These are phyloP conservation scores for Tribolium castaneum DNA, from an alignment of 1,140 invertebrate genomes.

Conservation along the genomic window DNA sequence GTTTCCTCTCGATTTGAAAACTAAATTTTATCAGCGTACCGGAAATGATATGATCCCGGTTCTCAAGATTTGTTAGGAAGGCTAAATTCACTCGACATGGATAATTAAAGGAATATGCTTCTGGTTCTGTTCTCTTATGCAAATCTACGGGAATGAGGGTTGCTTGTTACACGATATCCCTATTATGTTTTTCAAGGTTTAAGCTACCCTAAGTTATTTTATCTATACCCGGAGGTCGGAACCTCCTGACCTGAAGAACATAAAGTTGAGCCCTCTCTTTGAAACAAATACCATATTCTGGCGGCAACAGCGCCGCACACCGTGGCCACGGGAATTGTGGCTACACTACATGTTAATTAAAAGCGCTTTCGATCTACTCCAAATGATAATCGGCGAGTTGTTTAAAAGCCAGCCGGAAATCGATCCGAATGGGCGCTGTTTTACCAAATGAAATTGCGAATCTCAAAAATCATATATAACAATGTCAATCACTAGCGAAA, in stretches of 20 bases:
- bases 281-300: conserved; percentile 10
- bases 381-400: background rate
- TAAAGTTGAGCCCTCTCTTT: conserved; percentile 20
- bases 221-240: conserved; percentile 13
- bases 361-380: conserved; percentile 3
- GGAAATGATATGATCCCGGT: conserved; percentile 8
- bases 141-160: conserved; percentile 19
- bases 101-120: conserved; percentile 29
- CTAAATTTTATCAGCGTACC: background rate
- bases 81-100: background rate
- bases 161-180: conserved; percentile 32
- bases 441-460: background rate
- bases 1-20: conserved; percentile 2
- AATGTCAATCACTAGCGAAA: no score
- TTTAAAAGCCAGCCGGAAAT: conserved; percentile 3
- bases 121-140: conserved; percentile 12
- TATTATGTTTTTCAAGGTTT: conserved; percentile 36
- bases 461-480: no score
- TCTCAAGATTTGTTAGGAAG: background rate
- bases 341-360: conserved; percentile 22
- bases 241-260: conserved; percentile 21
- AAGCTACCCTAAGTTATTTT: conserved; percentile 32
- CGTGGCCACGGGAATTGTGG: background rate
- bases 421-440: background rate
- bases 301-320: background rate